A percentile compares a stretch with the other conserved stretches of the same genome.
Evolutionary conservation across 2,888 invertebrate genomes (phyloP).

Genomic region (Cosmorhoe ocellata): DNA sequence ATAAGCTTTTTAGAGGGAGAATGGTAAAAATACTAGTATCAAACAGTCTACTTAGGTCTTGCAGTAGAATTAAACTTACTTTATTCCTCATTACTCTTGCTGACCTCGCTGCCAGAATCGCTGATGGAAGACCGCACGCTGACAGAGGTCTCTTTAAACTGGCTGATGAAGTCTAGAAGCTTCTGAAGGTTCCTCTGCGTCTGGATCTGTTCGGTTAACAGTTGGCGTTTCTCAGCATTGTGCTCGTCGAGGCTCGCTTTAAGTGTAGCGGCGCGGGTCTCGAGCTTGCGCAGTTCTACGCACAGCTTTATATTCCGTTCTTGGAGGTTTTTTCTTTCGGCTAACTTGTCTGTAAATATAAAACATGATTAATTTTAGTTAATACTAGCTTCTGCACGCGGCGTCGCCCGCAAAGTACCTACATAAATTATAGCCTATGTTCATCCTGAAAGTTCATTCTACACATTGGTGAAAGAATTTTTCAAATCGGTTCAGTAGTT

Average conservation of each 20-base stretch:
- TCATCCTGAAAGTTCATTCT: no score
- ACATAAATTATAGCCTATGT: no score
- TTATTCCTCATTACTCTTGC: conserved; percentile 73
- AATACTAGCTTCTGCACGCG: no score
- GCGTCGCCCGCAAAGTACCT: no score
- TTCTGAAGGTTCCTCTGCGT: conserved; percentile 77
- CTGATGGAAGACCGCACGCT: conserved; percentile 67
- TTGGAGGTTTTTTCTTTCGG: conserved; percentile 70
- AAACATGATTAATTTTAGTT: neutral
- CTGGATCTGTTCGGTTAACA: conserved; percentile 73
- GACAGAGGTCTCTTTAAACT: conserved; percentile 74
- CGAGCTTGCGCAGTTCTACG: conserved; percentile 70
- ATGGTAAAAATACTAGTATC: no score
- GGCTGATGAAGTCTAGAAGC: conserved; percentile 75
- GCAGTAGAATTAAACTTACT: conserved; percentile 40
- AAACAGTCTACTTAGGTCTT: no score
- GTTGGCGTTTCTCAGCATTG: conserved; percentile 71
- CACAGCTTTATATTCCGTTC: conserved; percentile 74
- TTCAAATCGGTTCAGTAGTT: no score
- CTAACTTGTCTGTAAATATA: conserved; percentile 62
- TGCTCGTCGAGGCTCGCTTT: conserved; percentile 76
- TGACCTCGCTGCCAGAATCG: conserved; percentile 69
- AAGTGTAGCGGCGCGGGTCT: conserved; percentile 67
- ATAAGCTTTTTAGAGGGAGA: no score
- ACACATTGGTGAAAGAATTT: no score